These are phyloP conservation scores for Cyprinella venusta DNA, from an alignment of 2,797 vertebrate species.

Conservation along the genomic window DNA sequence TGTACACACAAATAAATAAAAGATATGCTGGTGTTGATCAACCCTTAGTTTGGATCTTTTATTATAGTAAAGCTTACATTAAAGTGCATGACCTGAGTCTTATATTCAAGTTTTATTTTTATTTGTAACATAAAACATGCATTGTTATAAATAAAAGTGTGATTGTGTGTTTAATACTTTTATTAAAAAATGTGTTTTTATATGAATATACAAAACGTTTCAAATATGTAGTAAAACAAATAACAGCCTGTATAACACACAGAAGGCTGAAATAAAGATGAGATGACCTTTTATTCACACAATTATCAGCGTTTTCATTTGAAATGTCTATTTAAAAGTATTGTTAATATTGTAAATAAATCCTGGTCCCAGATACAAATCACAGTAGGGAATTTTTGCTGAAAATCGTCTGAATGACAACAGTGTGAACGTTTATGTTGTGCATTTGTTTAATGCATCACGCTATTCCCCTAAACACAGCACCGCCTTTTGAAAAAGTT, in stretches of 20 bases:
- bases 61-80: background rate
- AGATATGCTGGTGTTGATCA: constrained; percentile 74
- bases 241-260: background rate
- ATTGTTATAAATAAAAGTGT: too few relatives aligned
- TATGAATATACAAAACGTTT: too few relatives aligned
- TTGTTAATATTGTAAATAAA: background rate
- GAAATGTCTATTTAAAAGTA: background rate
- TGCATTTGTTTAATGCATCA: background rate
- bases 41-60: constrained; percentile 15
- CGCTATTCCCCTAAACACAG: background rate
- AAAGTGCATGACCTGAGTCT: background rate
- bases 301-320: background rate
- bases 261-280: background rate
- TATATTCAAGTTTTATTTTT: too few relatives aligned
- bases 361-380: background rate
- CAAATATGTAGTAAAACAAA: background rate
- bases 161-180: too few relatives aligned
- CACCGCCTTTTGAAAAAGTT: background rate
- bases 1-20: constrained; percentile 73
- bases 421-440: background rate
- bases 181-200: too few relatives aligned
- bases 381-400: background rate
- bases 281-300: background rate
- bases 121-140: too few relatives aligned
- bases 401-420: background rate